These are phyloP conservation scores for Lycaon pictus DNA, from an alignment of 2,113 vertebrate genomes.

Conservation along the genomic window DNA sequence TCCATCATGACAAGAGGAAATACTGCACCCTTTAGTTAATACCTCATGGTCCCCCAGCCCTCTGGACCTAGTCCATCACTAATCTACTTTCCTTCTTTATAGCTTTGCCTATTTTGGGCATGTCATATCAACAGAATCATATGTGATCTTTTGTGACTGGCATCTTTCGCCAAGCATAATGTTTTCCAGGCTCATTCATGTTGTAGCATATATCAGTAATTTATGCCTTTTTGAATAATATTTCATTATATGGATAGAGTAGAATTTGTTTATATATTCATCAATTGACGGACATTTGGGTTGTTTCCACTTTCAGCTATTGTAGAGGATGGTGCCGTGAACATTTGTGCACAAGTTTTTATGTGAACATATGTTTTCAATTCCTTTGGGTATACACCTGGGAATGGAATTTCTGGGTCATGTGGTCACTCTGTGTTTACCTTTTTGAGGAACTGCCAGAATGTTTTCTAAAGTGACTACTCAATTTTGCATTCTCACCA, in stretches of 20 bases:
- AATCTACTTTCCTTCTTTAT: background rate
- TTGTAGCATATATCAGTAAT: background rate
- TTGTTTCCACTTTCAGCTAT: background rate
- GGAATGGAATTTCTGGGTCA: background rate
- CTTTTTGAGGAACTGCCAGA: background rate
- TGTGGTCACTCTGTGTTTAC: background rate
- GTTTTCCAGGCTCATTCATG: background rate
- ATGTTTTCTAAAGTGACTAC: background rate
- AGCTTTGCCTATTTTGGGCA: background rate
- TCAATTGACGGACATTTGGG: background rate
- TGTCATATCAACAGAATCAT: background rate
- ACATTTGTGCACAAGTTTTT: background rate
- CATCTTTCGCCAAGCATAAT: background rate
- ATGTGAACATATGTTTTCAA: background rate
- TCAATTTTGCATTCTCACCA: background rate
- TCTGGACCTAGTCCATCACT: background rate
- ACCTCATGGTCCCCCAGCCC: background rate
- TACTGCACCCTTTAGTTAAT: background rate
- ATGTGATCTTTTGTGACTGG: background rate
- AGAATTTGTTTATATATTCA: background rate
- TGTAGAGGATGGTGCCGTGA: background rate
- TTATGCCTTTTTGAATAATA: background rate
- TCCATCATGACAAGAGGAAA: background rate
- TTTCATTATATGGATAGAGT: background rate
- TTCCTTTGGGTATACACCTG: background rate